Evolutionary conservation across 2,888 invertebrate genomes (phyloP).

Genomic region (Eristalinus aeneus): DNA sequence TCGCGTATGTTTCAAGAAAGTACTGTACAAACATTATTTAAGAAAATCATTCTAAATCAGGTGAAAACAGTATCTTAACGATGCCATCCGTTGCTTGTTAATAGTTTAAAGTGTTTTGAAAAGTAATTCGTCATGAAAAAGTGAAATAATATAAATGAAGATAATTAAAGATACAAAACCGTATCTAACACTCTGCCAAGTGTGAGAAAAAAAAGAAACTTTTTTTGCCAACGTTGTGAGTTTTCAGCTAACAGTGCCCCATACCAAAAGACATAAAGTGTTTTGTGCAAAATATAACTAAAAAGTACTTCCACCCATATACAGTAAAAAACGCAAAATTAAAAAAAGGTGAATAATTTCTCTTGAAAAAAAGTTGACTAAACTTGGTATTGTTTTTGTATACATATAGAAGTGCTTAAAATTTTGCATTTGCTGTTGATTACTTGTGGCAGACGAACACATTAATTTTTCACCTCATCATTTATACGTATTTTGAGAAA

Average conservation of each 20-base stretch:
- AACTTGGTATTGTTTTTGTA: background rate
- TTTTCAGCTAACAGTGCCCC: conserved; percentile 25
- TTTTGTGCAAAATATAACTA: conserved; percentile 9
- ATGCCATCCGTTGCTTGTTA: background rate
- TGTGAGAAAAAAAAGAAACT: conserved; percentile 15
- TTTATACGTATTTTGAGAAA: conserved; percentile 27
- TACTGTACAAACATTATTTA: background rate
- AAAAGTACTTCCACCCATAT: background rate
- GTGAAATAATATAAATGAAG: conserved; percentile 7
- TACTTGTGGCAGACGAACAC: conserved; percentile 1
- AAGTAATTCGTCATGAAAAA: background rate
- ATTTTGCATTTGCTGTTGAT: background rate
- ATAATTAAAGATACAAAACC: conserved; percentile 23
- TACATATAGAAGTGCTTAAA: background rate
- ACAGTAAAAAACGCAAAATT: background rate
- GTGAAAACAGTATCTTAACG: conserved; percentile 34
- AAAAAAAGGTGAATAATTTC: conserved; percentile 36
- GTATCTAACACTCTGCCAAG: conserved; percentile 19
- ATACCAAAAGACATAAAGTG: conserved; percentile 12
- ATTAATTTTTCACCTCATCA: conserved; percentile 3
- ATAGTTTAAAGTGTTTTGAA: background rate
- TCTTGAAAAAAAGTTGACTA: background rate
- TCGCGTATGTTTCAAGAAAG: conserved; percentile 32
- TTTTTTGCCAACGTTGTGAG: conserved; percentile 60
- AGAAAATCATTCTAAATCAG: conserved; percentile 34